A percentile compares a stretch with the other conserved stretches of the same genome.
phyloP scores from a whole-genome alignment of 2,888 invertebrate genomes.

The Cephalotes varians region DNA sequence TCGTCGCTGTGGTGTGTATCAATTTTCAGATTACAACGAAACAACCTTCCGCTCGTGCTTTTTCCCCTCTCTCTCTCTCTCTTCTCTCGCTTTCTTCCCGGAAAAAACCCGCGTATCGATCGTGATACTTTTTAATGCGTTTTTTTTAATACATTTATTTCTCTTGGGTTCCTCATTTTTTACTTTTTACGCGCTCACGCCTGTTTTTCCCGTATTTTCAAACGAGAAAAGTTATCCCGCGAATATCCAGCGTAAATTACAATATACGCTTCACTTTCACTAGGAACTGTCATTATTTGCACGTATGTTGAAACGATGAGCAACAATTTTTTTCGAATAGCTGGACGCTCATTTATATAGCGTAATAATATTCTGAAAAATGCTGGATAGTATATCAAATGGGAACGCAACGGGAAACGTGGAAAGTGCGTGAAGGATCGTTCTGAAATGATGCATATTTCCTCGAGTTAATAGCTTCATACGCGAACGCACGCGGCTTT shows the following conservation, averaged over 20 bases:
- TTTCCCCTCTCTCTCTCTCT: slow-evolving; percentile 21
- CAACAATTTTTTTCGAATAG: background rate
- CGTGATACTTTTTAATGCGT: slow-evolving; percentile 50
- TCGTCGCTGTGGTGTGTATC: slow-evolving; percentile 47
- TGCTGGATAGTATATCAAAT: background rate
- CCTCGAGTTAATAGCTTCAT: background rate
- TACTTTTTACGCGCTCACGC: slow-evolving; percentile 32
- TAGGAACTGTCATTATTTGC: background rate
- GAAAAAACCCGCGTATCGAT: slow-evolving; percentile 44
- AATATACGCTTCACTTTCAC: background rate
- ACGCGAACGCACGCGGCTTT: background rate
- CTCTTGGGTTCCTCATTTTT: slow-evolving; percentile 36
- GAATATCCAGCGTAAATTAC: slow-evolving; percentile 17
- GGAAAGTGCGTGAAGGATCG: background rate
- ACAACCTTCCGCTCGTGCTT: slow-evolving; percentile 51
- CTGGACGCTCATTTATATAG: background rate
- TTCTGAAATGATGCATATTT: background rate
- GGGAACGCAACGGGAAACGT: background rate
- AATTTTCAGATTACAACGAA: slow-evolving; percentile 56
- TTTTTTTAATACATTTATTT: slow-evolving; percentile 51
- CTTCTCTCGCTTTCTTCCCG: slow-evolving; percentile 19
- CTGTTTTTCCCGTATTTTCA: slow-evolving; percentile 26
- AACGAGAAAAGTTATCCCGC: slow-evolving; percentile 18
- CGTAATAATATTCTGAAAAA: background rate
- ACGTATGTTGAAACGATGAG: background rate